These are phyloP conservation scores for Phrynocephalus versicolor DNA, from an alignment of 2,113 vertebrate genomes.

Conservation along the genomic window DNA sequence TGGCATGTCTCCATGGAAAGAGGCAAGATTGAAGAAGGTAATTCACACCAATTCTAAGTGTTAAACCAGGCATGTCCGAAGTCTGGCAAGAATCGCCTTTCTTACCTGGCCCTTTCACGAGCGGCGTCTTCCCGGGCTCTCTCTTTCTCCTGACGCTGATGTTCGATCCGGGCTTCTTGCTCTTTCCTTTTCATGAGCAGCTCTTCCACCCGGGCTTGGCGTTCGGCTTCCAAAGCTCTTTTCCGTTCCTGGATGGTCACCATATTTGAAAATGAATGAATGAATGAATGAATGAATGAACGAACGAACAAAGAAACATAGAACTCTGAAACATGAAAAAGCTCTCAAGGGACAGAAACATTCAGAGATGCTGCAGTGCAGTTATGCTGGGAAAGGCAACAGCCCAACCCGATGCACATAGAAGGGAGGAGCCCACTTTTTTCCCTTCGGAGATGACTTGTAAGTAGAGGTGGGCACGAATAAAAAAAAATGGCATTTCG, in stretches of 20 bases:
- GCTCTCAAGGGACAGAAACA: neutral
- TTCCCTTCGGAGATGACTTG: too few relatives aligned
- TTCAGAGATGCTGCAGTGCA: neutral
- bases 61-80: too few relatives aligned
- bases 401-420: neutral
- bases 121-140: slow-evolving; percentile 94
- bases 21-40: neutral
- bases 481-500: too few relatives aligned
- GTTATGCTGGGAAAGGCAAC: neutral
- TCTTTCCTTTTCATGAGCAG: slow-evolving; percentile 89
- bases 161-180: slow-evolving; percentile 94
- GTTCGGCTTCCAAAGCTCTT: slow-evolving; percentile 91
- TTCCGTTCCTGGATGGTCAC: slow-evolving; percentile 87
- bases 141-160: slow-evolving; percentile 95
- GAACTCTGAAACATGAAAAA: rapidly evolving
- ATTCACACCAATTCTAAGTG: neutral
- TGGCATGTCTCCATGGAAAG: too few relatives aligned
- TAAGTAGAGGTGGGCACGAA: too few relatives aligned
- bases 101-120: slow-evolving; percentile 92
- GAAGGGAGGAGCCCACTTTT: too few relatives aligned
- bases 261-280: neutral
- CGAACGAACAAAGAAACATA: rapidly evolving
- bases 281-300: too few relatives aligned
- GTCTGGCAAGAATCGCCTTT: rapidly evolving
- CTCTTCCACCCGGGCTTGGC: slow-evolving; percentile 95